These are phyloP conservation scores for Phoenicopterus ruber DNA, from an alignment of 2,113 vertebrate genomes.

Conservation along the genomic window DNA sequence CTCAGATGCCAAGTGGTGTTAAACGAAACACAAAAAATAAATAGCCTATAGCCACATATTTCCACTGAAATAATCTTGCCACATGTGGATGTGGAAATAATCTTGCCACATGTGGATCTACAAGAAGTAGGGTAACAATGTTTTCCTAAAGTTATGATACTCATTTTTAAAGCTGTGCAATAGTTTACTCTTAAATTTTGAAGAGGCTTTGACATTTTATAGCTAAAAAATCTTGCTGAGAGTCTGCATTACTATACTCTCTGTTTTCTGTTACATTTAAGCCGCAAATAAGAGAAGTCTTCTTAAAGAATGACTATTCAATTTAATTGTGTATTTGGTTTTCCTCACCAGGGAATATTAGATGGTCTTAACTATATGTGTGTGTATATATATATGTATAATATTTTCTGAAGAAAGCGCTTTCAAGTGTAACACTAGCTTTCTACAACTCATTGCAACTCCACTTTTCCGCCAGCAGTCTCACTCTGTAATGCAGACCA, in stretches of 20 bases:
- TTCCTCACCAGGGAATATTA: neutral
- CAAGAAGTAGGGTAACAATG: neutral
- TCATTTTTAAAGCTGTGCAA: neutral
- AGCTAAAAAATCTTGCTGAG: neutral
- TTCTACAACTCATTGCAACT: neutral
- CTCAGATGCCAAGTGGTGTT: conserved; percentile 36
- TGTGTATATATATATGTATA: neutral
- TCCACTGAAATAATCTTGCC: neutral
- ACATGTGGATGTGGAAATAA: neutral
- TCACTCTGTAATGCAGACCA: neutral
- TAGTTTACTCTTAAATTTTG: neutral
- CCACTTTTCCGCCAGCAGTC: neutral
- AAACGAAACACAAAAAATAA: conserved; percentile 29
- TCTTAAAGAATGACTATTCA: neutral
- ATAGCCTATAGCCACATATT: neutral
- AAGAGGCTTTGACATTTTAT: neutral
- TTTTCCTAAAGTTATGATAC: neutral
- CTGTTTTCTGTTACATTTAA: neutral
- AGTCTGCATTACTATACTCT: neutral
- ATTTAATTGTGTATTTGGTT: conserved; percentile 1
- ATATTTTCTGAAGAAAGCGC: neutral
- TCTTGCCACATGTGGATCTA: neutral
- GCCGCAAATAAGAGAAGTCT: neutral
- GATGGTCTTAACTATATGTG: neutral
- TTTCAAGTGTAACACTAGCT: neutral